Percentiles rank a stretch among this genome's conserved stretches.
Conservation (phyloP, 2,888 invertebrate genomes). For the Thalpophila matura region DNA sequence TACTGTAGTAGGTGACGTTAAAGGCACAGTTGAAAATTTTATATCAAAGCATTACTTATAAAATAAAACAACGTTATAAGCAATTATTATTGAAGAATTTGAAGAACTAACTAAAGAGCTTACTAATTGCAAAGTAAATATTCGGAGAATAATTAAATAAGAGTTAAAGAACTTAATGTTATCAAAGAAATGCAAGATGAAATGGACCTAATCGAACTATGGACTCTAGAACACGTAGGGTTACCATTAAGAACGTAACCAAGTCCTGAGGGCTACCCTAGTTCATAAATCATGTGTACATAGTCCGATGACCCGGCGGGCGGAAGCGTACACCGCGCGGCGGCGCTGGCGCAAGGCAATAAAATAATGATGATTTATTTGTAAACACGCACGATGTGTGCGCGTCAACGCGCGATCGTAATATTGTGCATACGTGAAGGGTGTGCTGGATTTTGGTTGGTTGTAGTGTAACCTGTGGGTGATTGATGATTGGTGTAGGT, state of each 20-base stretch:
- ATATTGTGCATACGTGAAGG: conserved; percentile 73
- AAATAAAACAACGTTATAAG: too few relatives aligned
- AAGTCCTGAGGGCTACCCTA: conserved; percentile 59
- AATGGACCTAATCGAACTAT: conserved; percentile 1
- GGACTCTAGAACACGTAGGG: conserved; percentile 27
- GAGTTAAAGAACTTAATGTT: not conserved
- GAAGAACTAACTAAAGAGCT: not conserved
- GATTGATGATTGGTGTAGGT: conserved; percentile 22
- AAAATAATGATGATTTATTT: conserved; percentile 90
- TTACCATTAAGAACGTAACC: conserved; percentile 22
- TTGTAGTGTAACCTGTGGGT: not conserved
- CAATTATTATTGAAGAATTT: not conserved
- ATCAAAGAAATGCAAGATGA: conserved; percentile 1
- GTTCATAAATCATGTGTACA: conserved; percentile 61
- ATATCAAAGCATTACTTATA: not conserved
- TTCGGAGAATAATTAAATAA: not conserved
- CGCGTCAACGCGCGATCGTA: conserved; percentile 81
- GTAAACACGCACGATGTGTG: conserved; percentile 84
- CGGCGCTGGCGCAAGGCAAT: conserved; percentile 75
- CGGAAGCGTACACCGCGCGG: conserved; percentile 68
- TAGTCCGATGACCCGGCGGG: conserved; percentile 64
- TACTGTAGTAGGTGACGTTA: not conserved
- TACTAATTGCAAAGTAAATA: not conserved
- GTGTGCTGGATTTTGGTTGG: conserved; percentile 33
- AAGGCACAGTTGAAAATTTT: not conserved